Base-by-base conservation (phyloP, 1,140 invertebrate genomes). In the Catajapyx aquilonaris region DNA sequence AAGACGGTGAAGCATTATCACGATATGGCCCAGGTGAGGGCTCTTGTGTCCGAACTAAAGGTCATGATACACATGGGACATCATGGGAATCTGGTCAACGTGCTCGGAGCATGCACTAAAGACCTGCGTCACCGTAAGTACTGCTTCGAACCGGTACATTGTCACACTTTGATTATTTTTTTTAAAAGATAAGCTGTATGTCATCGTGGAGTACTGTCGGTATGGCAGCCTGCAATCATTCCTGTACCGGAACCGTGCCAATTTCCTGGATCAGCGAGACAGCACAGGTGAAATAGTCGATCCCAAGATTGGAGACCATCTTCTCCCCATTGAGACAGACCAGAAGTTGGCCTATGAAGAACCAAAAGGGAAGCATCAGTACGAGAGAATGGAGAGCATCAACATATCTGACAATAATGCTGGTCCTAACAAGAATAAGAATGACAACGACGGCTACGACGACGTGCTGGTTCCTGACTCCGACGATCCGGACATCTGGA, bases 181-280 rank as follows among this genome's bases (percentile, higher is more conserved):
- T 4, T 20, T 32, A 38, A 4, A 28, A 55, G 55, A 52, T 5
- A 56, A 60, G 37, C 39, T 61, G 9, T 45, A 54, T 34, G 53
- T 68, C 0, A 52, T 68, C 21, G 63, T 68, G 42, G 65, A 69
- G 35, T 68, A 59, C 45, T 68, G 65, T 45, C 46, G 52, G 4
- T 52, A 59, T 34, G 66, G 66, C 17, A 65, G 64, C 45, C 45
- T 69, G 0, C 42, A 61, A 7, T 54, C 58, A 37, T 68, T 58
- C 45, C 44, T 69, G 16, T 46, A 57, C 10, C 41, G 48, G 23
- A 49, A 58, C 37, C 44, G 59, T 18, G 42, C 51, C 13, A 45
- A 46, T 4, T 62, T 59, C 36, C 41, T 57, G 2, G 49, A 56
- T 45, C 52, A 59, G 41, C 21, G 52, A 7, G 39, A 9, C 35